Evolutionary conservation across 2,888 invertebrate species (phyloP).

Genomic region (Hypomecis punctinalis): DNA sequence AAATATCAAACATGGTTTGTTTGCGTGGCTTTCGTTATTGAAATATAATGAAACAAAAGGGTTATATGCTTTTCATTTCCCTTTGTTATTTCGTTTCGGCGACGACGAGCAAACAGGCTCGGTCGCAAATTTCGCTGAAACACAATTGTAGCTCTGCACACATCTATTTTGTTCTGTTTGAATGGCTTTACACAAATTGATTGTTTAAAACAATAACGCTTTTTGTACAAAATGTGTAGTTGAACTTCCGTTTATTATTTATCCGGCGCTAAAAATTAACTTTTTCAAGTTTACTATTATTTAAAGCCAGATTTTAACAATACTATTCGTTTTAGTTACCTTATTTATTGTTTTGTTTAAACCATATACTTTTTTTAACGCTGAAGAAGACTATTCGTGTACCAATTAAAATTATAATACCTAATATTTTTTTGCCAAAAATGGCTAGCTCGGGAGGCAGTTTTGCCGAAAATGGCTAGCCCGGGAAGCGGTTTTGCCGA

Average conservation of each 20-base stretch:
- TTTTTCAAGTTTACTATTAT: not conserved
- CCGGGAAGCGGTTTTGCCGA: no score
- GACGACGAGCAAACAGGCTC: constrained; percentile 4
- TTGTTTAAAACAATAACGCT: not conserved
- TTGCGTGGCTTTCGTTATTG: constrained; percentile 3
- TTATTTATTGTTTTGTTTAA: no score
- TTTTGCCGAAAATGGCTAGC: no score
- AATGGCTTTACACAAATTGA: constrained; percentile 4
- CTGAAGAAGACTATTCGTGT: no score
- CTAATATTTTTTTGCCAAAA: no score
- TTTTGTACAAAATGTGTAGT: not conserved
- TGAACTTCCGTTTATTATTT: not conserved
- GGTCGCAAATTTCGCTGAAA: constrained; percentile 9
- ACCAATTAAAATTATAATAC: no score
- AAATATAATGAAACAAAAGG: constrained; percentile 10
- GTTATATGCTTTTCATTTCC: not conserved
- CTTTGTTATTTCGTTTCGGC: constrained; percentile 9
- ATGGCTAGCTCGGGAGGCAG: no score
- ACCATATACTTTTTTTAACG: no score
- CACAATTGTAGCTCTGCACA: not conserved
- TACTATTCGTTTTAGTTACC: no score
- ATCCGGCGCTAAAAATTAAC: not conserved
- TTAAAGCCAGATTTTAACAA: no score
- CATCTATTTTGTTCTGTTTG: not conserved
- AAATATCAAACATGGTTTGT: constrained; percentile 6